Evolutionary conservation across 2,113 vertebrate species (phyloP).

Genomic region (Antigone vipio): DNA sequence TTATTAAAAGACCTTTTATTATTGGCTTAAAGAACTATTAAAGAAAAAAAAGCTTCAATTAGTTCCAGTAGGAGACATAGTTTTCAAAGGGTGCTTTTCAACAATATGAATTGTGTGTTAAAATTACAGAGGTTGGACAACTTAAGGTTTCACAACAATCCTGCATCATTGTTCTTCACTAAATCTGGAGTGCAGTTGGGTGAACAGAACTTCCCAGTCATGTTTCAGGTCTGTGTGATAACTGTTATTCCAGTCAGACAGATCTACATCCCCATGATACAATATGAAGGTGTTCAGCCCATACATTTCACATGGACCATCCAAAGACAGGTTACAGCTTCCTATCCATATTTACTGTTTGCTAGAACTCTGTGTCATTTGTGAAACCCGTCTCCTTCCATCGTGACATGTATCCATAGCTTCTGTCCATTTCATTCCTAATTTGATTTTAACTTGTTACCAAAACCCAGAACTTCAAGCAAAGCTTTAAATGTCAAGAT

Average conservation of each 20-base stretch:
- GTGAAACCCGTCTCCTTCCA: background rate
- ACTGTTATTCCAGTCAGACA: background rate
- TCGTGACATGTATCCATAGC: background rate
- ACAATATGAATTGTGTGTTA: background rate
- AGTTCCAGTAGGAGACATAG: background rate
- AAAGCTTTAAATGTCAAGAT: background rate
- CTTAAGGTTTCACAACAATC: background rate
- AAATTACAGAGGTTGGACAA: background rate
- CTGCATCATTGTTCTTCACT: background rate
- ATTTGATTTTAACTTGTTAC: background rate
- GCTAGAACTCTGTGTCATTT: background rate
- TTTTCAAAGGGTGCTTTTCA: background rate
- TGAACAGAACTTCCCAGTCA: background rate
- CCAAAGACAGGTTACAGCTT: background rate
- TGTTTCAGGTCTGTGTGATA: background rate
- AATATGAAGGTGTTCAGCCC: background rate
- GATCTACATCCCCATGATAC: fast-evolving
- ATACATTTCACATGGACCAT: background rate
- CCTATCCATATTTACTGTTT: background rate
- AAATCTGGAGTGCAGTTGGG: background rate
- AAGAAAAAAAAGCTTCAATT: background rate
- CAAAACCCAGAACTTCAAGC: background rate
- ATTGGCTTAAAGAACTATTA: background rate
- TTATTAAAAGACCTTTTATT: background rate
- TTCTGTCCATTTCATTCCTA: background rate